A percentile compares a stretch with the other conserved stretches of the same genome.
These are phyloP conservation scores for Dascyllus trimaculatus DNA, from an alignment of 2,113 vertebrate genomes.

Conservation along the genomic window DNA sequence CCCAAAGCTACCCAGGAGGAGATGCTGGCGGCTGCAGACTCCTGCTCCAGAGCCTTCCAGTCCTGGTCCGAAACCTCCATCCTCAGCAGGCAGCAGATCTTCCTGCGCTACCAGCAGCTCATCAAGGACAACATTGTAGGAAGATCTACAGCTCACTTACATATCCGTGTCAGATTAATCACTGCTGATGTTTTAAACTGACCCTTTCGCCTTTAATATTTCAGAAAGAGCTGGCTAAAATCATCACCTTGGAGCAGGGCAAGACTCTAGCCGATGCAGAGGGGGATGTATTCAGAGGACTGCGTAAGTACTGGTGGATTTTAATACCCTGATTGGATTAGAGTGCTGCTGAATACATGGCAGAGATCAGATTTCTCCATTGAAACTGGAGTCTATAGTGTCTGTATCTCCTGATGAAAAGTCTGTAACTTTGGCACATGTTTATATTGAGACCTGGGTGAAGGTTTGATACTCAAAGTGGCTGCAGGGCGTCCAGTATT, in stretches of 20 bases:
- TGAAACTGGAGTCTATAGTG: slow-evolving; percentile 19
- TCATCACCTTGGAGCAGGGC: slow-evolving; percentile 96
- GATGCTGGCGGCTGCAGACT: slow-evolving; percentile 93
- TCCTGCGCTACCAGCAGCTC: slow-evolving; percentile 96
- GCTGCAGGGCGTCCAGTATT: slow-evolving; percentile 35
- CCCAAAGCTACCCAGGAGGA: slow-evolving; percentile 93
- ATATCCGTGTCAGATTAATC: not conserved
- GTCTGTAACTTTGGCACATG: slow-evolving; percentile 7
- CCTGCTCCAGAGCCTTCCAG: slow-evolving; percentile 90
- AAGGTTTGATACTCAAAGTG: slow-evolving; percentile 19
- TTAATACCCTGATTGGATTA: slow-evolving; percentile 24
- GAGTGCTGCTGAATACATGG: slow-evolving; percentile 22
- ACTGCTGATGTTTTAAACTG: not conserved
- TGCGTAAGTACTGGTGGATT: slow-evolving; percentile 90
- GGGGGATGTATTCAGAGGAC: slow-evolving; percentile 97
- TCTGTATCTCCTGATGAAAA: slow-evolving; percentile 36
- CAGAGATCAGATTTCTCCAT: slow-evolving; percentile 24
- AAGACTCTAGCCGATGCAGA: slow-evolving; percentile 98
- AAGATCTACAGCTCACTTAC: not conserved
- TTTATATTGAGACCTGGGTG: not conserved
- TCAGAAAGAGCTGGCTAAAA: slow-evolving; percentile 95
- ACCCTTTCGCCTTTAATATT: slow-evolving; percentile 38
- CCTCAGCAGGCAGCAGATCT: slow-evolving; percentile 94
- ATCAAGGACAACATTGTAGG: slow-evolving; percentile 98
- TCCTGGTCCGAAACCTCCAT: slow-evolving; percentile 95